These are phyloP conservation scores for Amblyraja radiata DNA, from an alignment of 2,797 vertebrate genomes.

Conservation along the genomic window DNA sequence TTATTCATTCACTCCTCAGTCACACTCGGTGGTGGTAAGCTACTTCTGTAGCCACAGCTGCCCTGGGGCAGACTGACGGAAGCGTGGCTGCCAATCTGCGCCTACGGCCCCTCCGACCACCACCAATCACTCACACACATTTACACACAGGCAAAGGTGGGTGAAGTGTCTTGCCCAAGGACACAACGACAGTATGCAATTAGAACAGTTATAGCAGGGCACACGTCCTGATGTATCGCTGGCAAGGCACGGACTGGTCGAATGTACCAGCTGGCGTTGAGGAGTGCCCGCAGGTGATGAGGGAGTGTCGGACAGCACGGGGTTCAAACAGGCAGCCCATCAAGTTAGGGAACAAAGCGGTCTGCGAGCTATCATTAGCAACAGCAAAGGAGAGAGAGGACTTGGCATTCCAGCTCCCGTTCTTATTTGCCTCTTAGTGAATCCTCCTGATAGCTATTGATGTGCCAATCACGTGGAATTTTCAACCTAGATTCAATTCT, in stretches of 20 bases:
- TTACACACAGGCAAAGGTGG: too few relatives aligned
- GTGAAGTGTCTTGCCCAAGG: too few relatives aligned
- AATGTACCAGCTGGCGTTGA: neutral
- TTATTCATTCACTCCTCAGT: too few relatives aligned
- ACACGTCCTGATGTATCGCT: neutral
- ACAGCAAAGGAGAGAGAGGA: neutral
- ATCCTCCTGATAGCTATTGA: constrained; percentile 14
- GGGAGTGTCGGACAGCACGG: neutral
- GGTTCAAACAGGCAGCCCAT: neutral
- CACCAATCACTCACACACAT: too few relatives aligned
- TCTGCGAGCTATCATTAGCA: too few relatives aligned
- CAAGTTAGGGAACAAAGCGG: neutral
- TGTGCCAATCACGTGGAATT: constrained; percentile 20
- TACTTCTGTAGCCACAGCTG: too few relatives aligned
- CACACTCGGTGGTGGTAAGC: too few relatives aligned
- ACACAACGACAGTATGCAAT: too few relatives aligned
- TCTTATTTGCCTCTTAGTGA: neutral
- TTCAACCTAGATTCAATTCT: constrained; percentile 18
- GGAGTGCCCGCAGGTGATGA: neutral
- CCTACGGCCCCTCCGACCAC: too few relatives aligned
- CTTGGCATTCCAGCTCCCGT: neutral
- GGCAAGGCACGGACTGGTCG: neutral
- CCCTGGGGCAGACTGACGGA: too few relatives aligned
- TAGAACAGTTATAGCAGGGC: too few relatives aligned
- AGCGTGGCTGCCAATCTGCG: too few relatives aligned